Evolutionary conservation across 2,113 vertebrate genomes (phyloP).

Genomic region (Nestor notabilis): DNA sequence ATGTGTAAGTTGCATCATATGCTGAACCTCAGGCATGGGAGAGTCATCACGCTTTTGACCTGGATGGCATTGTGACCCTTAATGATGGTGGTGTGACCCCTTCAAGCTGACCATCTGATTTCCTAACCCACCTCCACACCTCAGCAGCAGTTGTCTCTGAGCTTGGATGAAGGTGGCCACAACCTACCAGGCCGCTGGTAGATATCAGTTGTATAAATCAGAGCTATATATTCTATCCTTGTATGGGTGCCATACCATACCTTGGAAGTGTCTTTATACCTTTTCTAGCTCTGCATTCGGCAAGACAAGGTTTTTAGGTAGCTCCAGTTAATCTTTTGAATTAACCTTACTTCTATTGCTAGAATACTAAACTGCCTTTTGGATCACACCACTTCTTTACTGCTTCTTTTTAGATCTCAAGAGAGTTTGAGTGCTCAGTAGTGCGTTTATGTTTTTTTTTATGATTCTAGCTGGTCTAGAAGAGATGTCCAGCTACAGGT

Average conservation of each 20-base stretch:
- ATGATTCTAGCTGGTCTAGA: not conserved
- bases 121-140: not conserved
- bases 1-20: fast-evolving
- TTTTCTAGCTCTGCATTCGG: not conserved
- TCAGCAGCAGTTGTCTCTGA: not conserved
- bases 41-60: not conserved
- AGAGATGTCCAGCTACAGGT: not conserved
- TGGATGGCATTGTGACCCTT: too few species aligned
- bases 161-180: not conserved
- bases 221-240: not conserved
- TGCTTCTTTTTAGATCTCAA: not conserved
- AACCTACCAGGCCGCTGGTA: not conserved
- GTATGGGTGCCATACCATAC: not conserved
- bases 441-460: not conserved
- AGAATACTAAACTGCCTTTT: not conserved
- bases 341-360: not conserved
- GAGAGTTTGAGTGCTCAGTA: not conserved
- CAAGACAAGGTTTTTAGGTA: not conserved
- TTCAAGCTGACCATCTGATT: not conserved
- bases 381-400: not conserved
- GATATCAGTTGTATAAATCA: not conserved
- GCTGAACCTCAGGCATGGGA: not conserved
- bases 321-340: not conserved
- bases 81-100: too few species aligned
- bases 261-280: not conserved